Conservation (phyloP, 2,888 invertebrate species). For the Mythimna pallens region DNA sequence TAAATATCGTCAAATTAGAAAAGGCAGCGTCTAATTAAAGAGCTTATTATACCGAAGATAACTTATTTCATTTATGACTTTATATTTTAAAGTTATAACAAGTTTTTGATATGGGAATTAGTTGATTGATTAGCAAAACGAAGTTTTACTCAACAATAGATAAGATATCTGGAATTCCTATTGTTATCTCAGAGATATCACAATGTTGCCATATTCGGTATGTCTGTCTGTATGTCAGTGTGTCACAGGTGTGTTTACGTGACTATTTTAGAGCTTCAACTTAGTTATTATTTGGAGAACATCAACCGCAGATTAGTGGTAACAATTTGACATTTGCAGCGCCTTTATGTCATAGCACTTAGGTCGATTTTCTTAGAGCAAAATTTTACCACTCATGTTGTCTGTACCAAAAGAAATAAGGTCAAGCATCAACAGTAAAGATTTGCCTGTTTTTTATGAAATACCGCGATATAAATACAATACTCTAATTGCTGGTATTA, state of each 20-base stretch:
- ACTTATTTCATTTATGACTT: background rate
- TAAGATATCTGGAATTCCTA: constrained; percentile 28
- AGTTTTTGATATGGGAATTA: constrained; percentile 2
- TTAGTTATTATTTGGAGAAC: background rate
- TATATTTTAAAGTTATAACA: background rate
- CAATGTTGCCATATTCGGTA: constrained; percentile 3
- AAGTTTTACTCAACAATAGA: constrained; percentile 2
- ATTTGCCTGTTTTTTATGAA: too few species aligned
- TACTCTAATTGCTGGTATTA: background rate
- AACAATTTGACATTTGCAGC: background rate
- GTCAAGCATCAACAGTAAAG: too few species aligned
- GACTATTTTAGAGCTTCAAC: background rate
- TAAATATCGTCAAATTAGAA: constrained; percentile 39
- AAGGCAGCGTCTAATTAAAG: background rate
- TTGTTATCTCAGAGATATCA: constrained; percentile 22
- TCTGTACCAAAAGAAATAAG: background rate
- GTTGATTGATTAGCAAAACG: constrained; percentile 6
- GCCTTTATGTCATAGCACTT: background rate
- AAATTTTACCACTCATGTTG: background rate
- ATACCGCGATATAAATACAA: too few species aligned
- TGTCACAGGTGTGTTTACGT: background rate
- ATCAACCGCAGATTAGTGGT: background rate
- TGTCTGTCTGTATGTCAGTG: constrained; percentile 3
- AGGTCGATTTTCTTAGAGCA: background rate
- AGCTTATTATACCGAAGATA: background rate